Base-by-base conservation (phyloP, 2,113 vertebrate genomes). In the Trinectes maculatus region DNA sequence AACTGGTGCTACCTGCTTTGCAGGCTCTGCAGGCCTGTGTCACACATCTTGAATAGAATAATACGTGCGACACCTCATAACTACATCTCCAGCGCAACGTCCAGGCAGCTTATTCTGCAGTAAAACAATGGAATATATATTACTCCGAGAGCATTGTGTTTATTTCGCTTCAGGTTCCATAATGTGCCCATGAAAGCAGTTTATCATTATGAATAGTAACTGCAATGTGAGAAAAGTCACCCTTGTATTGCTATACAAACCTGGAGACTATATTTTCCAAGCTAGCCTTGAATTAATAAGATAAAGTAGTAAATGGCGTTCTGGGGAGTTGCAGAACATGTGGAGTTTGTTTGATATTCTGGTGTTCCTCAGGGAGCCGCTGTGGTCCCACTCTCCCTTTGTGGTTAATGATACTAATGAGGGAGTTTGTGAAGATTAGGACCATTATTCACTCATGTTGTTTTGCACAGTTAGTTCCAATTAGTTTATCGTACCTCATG, bases 151-250 rank as follows among this genome's bases (percentile, higher is more conserved):
- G 51, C 8, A 3, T 48, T 56, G 36, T 22, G 4, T 64, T 71
- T 69, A 65, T 77, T 86, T 75, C 59, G 43, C 59, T 55, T 80
- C 56, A 55, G 13, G 75, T 78, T 81, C 70, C 43, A 86, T 87
- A 83, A 86, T 74, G 46, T 49, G 36, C 8, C 73, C 64, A 77
- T 83, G 77, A 79, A n/a, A 24, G 72, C 25, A 31, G 44, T 83
- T 49, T 55, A 64, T 85, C 67, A 76, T 33, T 22, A 54, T 39
- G 43, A 79, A 59, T 29, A 69, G 46, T 63, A 71, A 60, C 63
- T 64, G 65, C 55, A 78, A 72, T 59, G 48, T 15, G 2, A 49
- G 49, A 21, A 61, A 73, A 67, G 66, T 68, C 77, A 66, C 55
- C 64, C 54, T 19, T 4, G 12, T 73, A 52, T 64, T 48, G 49